A percentile compares a stretch with the other conserved stretches of the same genome.
Conservation (phyloP, 2,113 vertebrate species). For the Paralichthys olivaceus region DNA sequence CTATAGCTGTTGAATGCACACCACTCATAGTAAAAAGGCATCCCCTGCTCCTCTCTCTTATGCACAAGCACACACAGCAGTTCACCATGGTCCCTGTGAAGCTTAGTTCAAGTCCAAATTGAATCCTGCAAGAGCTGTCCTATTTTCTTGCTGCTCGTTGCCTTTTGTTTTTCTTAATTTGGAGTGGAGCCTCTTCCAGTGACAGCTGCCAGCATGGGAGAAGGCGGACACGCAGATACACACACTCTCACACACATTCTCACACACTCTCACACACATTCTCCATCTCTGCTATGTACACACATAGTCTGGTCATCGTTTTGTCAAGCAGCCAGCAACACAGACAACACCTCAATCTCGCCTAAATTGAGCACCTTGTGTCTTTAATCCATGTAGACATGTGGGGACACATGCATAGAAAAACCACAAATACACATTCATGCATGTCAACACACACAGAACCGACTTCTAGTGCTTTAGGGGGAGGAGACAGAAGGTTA, state of each 20-base stretch:
- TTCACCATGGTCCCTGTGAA: constrained; percentile 34
- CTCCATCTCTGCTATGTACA: constrained; percentile 20
- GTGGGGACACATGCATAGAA: background rate
- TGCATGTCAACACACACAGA: background rate
- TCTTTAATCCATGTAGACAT: too few relatives aligned
- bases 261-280: background rate
- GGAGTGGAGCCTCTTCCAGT: constrained; percentile 58
- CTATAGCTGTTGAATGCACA: constrained; percentile 44
- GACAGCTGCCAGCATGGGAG: constrained; percentile 67
- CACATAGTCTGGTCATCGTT: constrained; percentile 16
- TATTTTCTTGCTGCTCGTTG: constrained; percentile 61
- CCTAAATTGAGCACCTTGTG: background rate
- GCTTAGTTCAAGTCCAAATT: constrained; percentile 54
- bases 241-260: background rate
- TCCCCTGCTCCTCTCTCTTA: constrained; percentile 36
- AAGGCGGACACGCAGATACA: constrained; percentile 31
- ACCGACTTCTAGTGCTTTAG: background rate
- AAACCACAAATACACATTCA: background rate
- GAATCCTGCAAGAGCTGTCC: constrained; percentile 66
- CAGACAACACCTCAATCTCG: background rate
- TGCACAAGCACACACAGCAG: constrained; percentile 15
- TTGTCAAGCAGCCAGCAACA: background rate
- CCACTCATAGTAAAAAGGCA: constrained; percentile 56
- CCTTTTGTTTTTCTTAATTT: constrained; percentile 70
- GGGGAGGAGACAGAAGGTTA: background rate